Base-by-base conservation (phyloP, 1,140 invertebrate genomes). In the Drosophila elegans region DNA sequence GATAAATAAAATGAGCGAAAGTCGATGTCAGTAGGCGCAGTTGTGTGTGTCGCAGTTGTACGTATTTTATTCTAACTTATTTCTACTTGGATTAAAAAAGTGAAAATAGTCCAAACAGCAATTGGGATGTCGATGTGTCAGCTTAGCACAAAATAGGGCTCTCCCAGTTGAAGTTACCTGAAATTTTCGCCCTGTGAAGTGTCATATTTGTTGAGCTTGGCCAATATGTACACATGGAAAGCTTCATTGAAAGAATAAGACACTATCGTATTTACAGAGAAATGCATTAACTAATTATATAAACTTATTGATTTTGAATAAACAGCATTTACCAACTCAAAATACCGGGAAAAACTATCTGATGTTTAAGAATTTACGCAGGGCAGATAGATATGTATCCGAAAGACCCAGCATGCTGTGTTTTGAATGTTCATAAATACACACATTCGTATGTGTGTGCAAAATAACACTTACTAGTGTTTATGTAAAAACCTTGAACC, bases 401-500 rank as follows among this genome's bases (percentile, higher is more conserved):
- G 2, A 44, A 16, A 16, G 5, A 32, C 6, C 2, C 45, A 48
- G 12, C 27, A 32, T 49, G 9, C 0, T 0, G 9, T 13, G 3
- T 49, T 52, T 21, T 4, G 44, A 25, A 11, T 25, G 9, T 4
- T 25, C 21, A 46, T 46, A 46, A 21, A 29, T 54, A 48, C 12
- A 13, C 38, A 38, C 4, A 13, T 46, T 46, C 12, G 41, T 25
- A 44, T 44, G n/a, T 46, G 9, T 38, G 38, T 44, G 25, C 54
- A 57, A 21, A 34, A 32, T n/a, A 53, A 21, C 16, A 34, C 16
- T 27, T 36, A 29, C 27, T 16, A 11, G n/a, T 56, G 21, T 21
- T 38, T 42, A 52, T 71, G 32, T 53, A 75, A 56, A 74, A 63
- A 69, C 67, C 76, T 81, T 80, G 81, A 81, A 75, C 68, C 54